A percentile compares a stretch with the other conserved stretches of the same genome.
Conservation (phyloP, 2,888 invertebrate species). For the Ypsolopha sequella region DNA sequence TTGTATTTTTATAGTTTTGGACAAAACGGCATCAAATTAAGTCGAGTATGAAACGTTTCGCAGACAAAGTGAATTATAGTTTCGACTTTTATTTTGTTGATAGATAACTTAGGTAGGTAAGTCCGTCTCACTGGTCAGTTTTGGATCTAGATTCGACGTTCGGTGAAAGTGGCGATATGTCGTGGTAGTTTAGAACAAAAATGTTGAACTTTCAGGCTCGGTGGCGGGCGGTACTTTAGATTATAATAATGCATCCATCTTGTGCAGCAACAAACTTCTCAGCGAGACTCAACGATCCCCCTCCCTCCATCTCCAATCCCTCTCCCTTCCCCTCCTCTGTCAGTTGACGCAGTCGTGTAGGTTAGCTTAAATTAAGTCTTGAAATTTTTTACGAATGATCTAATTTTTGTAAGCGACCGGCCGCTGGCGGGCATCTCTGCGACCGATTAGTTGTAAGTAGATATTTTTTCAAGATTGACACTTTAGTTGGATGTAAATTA, state of each 20-base stretch:
- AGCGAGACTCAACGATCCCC: constrained; percentile 42
- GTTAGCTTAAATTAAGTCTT: constrained; percentile 4
- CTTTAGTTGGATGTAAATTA: not conserved
- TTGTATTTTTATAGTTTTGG: no score
- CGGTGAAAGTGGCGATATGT: constrained; percentile 18
- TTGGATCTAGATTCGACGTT: constrained; percentile 13
- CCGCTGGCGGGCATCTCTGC: constrained; percentile 31
- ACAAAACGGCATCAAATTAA: no score
- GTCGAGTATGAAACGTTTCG: no score
- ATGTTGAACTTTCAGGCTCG: constrained; percentile 15
- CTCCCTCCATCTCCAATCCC: constrained; percentile 14
- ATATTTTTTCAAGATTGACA: constrained; percentile 17
- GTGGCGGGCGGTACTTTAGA: constrained; percentile 30
- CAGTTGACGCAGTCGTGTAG: constrained; percentile 11
- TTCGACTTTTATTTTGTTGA: constrained; percentile 1
- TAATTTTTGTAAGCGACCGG: constrained; percentile 14
- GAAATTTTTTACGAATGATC: constrained; percentile 25
- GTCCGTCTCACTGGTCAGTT: constrained; percentile 37
- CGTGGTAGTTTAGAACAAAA: constrained; percentile 44
- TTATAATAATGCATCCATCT: constrained; percentile 40
- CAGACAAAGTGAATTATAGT: not conserved
- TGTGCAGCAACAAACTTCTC: constrained; percentile 61
- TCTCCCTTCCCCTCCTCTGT: constrained; percentile 19
- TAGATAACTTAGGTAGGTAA: not conserved
- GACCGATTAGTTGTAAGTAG: constrained; percentile 44